These are phyloP conservation scores for Pyrocoelia pectoralis DNA, from an alignment of 2,888 invertebrate genomes.

Conservation along the genomic window DNA sequence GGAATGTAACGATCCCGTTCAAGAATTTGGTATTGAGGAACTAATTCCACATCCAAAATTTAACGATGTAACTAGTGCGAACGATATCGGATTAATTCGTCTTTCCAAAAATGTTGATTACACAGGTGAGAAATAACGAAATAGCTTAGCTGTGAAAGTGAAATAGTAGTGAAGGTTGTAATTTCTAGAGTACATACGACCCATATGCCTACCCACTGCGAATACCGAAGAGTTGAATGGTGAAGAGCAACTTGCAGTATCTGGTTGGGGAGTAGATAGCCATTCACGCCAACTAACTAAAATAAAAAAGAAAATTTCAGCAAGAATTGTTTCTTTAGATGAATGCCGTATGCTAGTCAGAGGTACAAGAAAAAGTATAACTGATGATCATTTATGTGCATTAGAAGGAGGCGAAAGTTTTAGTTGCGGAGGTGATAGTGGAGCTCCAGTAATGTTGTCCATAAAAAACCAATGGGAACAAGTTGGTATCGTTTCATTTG, in stretches of 20 bases:
- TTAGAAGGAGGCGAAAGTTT: background rate
- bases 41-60: conserved; percentile 11
- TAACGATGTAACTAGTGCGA: background rate
- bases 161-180: too few relatives aligned
- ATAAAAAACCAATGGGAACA: background rate
- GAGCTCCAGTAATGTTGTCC: background rate
- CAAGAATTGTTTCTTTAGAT: background rate
- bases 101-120: background rate
- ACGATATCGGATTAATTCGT: conserved; percentile 11
- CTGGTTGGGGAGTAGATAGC: conserved; percentile 56
- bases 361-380: background rate
- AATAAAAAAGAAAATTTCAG: conserved; percentile 1
- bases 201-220: background rate
- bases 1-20: conserved; percentile 8
- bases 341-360: background rate
- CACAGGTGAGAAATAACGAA: background rate
- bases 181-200: conserved; percentile 12
- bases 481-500: background rate
- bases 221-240: conserved; percentile 45
- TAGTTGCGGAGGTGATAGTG: background rate
- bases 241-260: conserved; percentile 41
- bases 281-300: background rate
- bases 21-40: conserved; percentile 5
- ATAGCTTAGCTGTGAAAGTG: too few relatives aligned
- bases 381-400: background rate